Evolutionary conservation across 2,797 vertebrate species (phyloP).

Genomic region (Cirrhinus mrigala): DNA sequence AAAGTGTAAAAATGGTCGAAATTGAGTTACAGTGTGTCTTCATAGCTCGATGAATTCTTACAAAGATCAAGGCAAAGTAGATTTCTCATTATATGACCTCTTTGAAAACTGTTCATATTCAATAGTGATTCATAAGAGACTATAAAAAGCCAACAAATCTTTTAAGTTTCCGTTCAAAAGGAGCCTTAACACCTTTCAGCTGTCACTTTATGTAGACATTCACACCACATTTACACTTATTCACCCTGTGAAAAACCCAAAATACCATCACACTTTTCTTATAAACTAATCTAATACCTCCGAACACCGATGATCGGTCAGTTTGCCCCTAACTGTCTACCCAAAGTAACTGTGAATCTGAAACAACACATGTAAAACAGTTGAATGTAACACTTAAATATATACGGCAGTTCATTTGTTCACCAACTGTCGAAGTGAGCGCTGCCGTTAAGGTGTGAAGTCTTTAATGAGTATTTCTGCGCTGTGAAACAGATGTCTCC

Average conservation of each 20-base stretch:
- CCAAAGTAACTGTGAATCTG: not conserved
- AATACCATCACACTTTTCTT: conserved; percentile 18
- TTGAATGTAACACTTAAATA: no score
- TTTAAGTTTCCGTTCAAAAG: conserved; percentile 7
- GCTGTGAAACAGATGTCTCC: conserved; percentile 58
- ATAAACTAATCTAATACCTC: not conserved
- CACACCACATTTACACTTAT: conserved; percentile 14
- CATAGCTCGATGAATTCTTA: not conserved
- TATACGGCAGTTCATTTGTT: conserved; percentile 47
- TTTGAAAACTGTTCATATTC: not conserved
- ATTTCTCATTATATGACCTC: not conserved
- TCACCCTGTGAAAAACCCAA: not conserved
- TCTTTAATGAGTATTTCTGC: conserved; percentile 54
- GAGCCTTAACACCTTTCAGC: conserved; percentile 14
- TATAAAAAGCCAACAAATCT: not conserved
- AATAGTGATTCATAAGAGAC: not conserved
- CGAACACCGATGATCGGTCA: not conserved
- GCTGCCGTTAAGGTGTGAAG: conserved; percentile 46
- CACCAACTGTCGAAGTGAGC: conserved; percentile 6
- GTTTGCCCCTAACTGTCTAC: not conserved
- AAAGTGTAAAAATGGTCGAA: not conserved
- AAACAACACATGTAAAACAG: conserved; percentile 30
- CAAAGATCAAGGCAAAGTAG: not conserved
- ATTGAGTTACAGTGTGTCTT: not conserved
- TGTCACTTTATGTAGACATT: conserved; percentile 20